These are phyloP conservation scores for Thaumatotibia leucotreta DNA, from an alignment of 1,140 invertebrate genomes.

Conservation along the genomic window DNA sequence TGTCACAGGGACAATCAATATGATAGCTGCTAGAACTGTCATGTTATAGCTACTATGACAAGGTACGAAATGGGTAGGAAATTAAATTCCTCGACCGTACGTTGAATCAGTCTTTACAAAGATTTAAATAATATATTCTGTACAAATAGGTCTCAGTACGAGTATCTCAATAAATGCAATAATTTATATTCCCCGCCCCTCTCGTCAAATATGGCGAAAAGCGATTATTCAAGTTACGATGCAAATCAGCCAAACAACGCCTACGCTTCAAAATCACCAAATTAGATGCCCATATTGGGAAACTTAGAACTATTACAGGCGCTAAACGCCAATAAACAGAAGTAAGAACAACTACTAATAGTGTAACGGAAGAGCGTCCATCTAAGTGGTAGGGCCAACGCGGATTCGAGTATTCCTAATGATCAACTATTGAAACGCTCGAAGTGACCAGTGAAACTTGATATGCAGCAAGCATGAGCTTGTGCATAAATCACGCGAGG, in stretches of 20 bases:
- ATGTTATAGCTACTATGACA: no score
- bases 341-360: constrained; percentile 50
- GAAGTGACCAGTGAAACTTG: background rate
- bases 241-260: background rate
- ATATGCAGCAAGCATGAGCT: no score
- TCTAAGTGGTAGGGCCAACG: constrained; percentile 44
- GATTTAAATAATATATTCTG: no score
- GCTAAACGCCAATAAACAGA: constrained; percentile 44
- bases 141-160: no score
- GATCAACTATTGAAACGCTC: constrained; percentile 37
- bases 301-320: constrained; percentile 1
- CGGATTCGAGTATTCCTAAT: background rate
- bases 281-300: background rate
- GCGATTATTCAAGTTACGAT: background rate
- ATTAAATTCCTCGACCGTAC: no score
- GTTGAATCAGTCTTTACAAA: no score
- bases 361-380: constrained; percentile 60
- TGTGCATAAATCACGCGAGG: no score
- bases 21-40: no score
- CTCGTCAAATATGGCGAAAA: background rate
- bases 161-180: background rate
- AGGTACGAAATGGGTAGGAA: no score
- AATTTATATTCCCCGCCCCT: background rate
- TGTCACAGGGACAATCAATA: no score
- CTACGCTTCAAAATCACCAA: constrained; percentile 7